Percentiles rank a stretch among this genome's conserved stretches.
These are phyloP conservation scores for Serilophus lunatus DNA, from an alignment of 2,113 vertebrate genomes.

Conservation along the genomic window DNA sequence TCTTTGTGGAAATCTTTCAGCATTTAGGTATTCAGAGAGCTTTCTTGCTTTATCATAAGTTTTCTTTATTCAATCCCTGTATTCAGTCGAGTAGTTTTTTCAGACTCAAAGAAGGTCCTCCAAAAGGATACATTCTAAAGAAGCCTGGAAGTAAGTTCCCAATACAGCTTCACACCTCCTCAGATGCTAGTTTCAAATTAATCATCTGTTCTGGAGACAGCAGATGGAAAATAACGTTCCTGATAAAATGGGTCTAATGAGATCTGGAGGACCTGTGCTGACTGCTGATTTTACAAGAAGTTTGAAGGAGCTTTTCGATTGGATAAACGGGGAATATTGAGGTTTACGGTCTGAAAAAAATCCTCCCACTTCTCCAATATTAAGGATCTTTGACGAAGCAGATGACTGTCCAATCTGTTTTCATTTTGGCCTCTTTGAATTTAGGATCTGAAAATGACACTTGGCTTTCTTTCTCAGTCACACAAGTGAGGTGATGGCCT, in stretches of 20 bases:
- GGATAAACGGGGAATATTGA: neutral
- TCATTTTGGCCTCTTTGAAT: neutral
- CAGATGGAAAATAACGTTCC: constrained; percentile 21
- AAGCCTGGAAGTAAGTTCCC: neutral
- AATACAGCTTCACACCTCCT: neutral
- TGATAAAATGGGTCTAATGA: constrained; percentile 8
- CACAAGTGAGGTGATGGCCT: neutral
- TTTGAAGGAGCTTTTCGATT: neutral
- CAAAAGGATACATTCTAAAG: neutral
- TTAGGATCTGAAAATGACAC: neutral
- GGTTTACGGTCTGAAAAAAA: neutral
- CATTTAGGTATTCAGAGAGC: neutral
- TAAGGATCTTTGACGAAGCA: neutral
- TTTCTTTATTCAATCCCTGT: neutral
- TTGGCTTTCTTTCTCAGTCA: neutral
- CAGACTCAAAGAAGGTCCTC: neutral
- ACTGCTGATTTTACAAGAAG: neutral
- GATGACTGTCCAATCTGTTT: neutral
- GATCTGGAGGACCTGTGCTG: neutral
- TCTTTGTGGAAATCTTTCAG: neutral
- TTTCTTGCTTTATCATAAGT: neutral
- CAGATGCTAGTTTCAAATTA: constrained; percentile 18
- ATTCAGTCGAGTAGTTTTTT: neutral
- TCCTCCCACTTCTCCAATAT: neutral
- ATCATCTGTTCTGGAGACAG: constrained; percentile 17